These are phyloP conservation scores for Dysdera silvatica DNA, from an alignment of 1,140 invertebrate species.

Conservation along the genomic window DNA sequence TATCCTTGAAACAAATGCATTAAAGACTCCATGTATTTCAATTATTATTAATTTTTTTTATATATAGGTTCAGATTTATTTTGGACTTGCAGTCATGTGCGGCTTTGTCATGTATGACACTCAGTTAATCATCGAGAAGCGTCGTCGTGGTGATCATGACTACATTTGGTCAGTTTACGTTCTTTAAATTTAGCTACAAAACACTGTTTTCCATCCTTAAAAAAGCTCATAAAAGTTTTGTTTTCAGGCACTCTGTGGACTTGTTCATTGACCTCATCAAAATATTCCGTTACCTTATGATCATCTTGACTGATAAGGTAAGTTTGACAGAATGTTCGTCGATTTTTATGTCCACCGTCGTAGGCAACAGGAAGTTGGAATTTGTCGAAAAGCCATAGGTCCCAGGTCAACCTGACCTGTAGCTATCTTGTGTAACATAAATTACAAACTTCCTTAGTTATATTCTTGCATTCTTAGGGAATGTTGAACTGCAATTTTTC, in stretches of 20 bases:
- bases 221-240: constrained; percentile 12
- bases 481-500: too few species aligned
- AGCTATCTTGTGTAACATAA: too few species aligned
- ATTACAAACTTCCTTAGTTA: too few species aligned
- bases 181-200: neutral
- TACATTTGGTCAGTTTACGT: constrained; percentile 57
- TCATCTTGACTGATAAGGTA: constrained; percentile 84
- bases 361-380: too few species aligned
- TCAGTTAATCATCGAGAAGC: constrained; percentile 89
- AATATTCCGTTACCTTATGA: constrained; percentile 77
- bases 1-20: too few species aligned
- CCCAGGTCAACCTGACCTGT: too few species aligned
- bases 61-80: constrained; percentile 67
- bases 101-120: constrained; percentile 93
- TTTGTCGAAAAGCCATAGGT: too few species aligned
- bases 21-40: too few species aligned
- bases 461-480: too few species aligned
- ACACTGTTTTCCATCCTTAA: neutral
- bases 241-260: constrained; percentile 66
- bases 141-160: constrained; percentile 78
- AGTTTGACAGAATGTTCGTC: too few species aligned
- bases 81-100: constrained; percentile 82
- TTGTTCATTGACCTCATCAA: constrained; percentile 82
- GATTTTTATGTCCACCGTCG: too few species aligned
- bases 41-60: neutral